Conservation (phyloP, 2,888 invertebrate species). For the Eilema depressum region DNA sequence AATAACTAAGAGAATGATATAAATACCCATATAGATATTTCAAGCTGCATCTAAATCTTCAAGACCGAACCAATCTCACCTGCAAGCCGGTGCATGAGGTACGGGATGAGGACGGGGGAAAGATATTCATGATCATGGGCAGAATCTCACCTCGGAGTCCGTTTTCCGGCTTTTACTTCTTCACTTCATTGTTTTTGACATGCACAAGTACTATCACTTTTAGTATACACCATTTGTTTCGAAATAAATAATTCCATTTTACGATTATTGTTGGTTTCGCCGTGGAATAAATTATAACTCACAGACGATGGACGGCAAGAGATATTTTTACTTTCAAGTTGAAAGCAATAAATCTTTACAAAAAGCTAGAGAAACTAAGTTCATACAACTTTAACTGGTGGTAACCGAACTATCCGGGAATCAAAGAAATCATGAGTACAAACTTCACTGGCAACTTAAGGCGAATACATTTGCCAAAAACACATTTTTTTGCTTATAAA, state of each 20-base stretch:
- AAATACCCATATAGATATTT: too few species aligned
- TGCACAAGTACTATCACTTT: not conserved
- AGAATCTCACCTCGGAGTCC: too few species aligned
- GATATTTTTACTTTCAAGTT: not conserved
- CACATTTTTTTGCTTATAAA: slow-evolving; percentile 57
- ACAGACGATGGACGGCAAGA: not conserved
- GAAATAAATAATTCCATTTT: too few species aligned
- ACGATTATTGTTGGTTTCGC: not conserved
- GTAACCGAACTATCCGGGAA: slow-evolving; percentile 10
- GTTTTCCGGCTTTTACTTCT: not conserved
- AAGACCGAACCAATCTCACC: too few species aligned
- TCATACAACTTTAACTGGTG: not conserved
- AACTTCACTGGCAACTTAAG: slow-evolving; percentile 29
- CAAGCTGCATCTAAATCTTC: too few species aligned
- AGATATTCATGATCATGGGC: too few species aligned
- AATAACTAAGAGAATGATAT: too few species aligned
- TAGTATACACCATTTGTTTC: not conserved
- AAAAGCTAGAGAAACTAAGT: not conserved
- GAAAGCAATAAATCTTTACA: not conserved
- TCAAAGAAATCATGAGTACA: slow-evolving; percentile 27
- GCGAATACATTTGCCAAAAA: slow-evolving; percentile 61
- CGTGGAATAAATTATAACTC: not conserved
- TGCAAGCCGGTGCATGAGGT: too few species aligned
- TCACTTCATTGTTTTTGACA: not conserved
- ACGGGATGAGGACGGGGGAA: too few species aligned